Evolutionary conservation across 2,888 invertebrate genomes (phyloP).

Genomic region (Hypselothyrea guttata): DNA sequence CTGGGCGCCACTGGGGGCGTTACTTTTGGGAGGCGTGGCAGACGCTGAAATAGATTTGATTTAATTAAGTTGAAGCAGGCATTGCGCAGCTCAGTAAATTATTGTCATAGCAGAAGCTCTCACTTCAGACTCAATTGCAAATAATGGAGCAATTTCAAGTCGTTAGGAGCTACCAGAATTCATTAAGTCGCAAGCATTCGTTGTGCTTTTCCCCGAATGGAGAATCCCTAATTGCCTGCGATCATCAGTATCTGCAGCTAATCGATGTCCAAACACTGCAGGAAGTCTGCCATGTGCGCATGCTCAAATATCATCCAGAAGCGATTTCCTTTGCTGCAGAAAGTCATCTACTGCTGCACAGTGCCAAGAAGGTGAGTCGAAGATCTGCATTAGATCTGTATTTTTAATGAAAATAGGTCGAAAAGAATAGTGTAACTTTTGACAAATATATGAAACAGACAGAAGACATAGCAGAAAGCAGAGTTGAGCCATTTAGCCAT

Average conservation of each 20-base stretch:
- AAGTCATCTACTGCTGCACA: slow-evolving; percentile 36
- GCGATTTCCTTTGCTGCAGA: slow-evolving; percentile 37
- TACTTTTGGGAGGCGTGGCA: slow-evolving; percentile 32
- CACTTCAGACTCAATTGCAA: background rate
- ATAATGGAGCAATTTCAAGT: slow-evolving; percentile 37
- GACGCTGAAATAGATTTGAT: slow-evolving; percentile 45
- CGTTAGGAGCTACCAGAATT: slow-evolving; percentile 25
- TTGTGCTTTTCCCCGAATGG: slow-evolving; percentile 46
- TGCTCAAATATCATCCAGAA: slow-evolving; percentile 41
- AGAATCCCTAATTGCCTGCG: slow-evolving; percentile 29
- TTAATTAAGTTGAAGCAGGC: slow-evolving; percentile 56
- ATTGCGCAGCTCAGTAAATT: slow-evolving; percentile 14
- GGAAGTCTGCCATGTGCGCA: slow-evolving; percentile 20
- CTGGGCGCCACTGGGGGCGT: slow-evolving; percentile 24
- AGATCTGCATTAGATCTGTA: too few species aligned
- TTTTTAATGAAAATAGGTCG: too few species aligned
- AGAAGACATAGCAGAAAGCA: too few species aligned
- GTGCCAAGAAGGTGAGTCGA: slow-evolving; percentile 39
- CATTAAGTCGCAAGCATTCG: slow-evolving; percentile 17
- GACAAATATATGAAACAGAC: too few species aligned
- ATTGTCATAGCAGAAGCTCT: background rate
- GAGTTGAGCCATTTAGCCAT: too few species aligned
- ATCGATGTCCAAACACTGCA: slow-evolving; percentile 21
- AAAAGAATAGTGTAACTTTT: too few species aligned
- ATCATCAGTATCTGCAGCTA: slow-evolving; percentile 33